phyloP scores from a whole-genome alignment of 2,888 invertebrate species.

The Agrochola macilenta region DNA sequence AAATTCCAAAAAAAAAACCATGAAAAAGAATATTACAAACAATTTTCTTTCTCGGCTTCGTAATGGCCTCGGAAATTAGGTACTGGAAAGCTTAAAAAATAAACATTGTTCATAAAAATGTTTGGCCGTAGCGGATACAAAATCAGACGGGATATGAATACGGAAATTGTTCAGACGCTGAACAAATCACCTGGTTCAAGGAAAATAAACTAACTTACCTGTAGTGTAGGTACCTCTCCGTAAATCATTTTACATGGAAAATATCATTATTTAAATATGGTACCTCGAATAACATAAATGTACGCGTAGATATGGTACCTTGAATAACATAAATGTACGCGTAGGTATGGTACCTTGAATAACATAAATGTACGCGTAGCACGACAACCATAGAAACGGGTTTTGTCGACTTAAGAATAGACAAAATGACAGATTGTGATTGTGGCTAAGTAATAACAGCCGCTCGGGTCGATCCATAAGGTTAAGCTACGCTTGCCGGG shows the following conservation, averaged over 20 bases:
- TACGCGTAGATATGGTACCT: too few species aligned
- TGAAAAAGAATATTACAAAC: neutral
- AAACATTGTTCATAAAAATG: constrained; percentile 16
- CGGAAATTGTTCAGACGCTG: constrained; percentile 49
- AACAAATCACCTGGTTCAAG: constrained; percentile 5
- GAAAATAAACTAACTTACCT: neutral
- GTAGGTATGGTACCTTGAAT: too few species aligned
- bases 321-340: too few species aligned
- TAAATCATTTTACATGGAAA: neutral
- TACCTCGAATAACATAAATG: too few species aligned
- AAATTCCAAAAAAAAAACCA: neutral
- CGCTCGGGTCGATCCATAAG: too few species aligned
- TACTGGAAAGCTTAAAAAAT: constrained; percentile 12
- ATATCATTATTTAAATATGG: neutral
- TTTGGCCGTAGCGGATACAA: constrained; percentile 14
- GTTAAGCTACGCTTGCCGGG: too few species aligned
- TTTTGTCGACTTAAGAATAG: too few species aligned
- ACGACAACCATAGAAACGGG: too few species aligned
- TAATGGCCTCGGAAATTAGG: constrained; percentile 5
- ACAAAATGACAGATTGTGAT: too few species aligned
- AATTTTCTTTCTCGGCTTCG: neutral
- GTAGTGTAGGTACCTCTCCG: neutral
- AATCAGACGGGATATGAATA: constrained; percentile 37
- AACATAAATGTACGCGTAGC: too few species aligned
- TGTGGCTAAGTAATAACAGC: too few species aligned